A percentile compares a stretch with the other conserved stretches of the same genome.
Conservation (phyloP, 2,113 vertebrate genomes). For the Pontoporia blainvillei region DNA sequence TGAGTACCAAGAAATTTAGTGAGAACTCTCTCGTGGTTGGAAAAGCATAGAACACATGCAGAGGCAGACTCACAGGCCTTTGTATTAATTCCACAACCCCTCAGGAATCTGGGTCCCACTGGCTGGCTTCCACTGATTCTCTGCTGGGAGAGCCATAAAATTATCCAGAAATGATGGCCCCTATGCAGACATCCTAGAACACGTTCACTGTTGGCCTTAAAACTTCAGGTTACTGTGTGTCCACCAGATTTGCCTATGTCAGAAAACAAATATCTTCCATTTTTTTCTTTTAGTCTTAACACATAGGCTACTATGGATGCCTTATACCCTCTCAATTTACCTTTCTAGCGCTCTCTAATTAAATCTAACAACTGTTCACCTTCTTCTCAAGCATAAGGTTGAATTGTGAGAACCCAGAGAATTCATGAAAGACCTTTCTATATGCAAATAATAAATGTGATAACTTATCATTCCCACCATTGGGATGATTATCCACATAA, state of each 20-base stretch:
- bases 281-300: not conserved
- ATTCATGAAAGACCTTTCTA: slow-evolving; percentile 35
- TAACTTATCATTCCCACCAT: slow-evolving; percentile 46
- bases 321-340: slow-evolving; percentile 24
- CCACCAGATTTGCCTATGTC: not conserved
- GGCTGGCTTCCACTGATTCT: not conserved
- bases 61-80: not conserved
- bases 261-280: not conserved
- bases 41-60: not conserved
- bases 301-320: not conserved
- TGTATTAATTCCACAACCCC: not conserved
- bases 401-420: slow-evolving; percentile 39
- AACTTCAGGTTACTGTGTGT: not conserved
- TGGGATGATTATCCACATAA: slow-evolving; percentile 52
- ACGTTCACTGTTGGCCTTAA: not conserved
- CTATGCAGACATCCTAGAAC: not conserved
- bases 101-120: not conserved
- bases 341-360: slow-evolving; percentile 27
- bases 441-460: slow-evolving; percentile 60
- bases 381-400: not conserved
- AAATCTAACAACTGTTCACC: slow-evolving; percentile 31
- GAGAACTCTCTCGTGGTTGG: not conserved
- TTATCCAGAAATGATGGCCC: not conserved
- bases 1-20: slow-evolving; percentile 8
- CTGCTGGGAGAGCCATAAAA: not conserved